These are phyloP conservation scores for Epinotia bilunana DNA, from an alignment of 2,888 invertebrate genomes.

Conservation along the genomic window DNA sequence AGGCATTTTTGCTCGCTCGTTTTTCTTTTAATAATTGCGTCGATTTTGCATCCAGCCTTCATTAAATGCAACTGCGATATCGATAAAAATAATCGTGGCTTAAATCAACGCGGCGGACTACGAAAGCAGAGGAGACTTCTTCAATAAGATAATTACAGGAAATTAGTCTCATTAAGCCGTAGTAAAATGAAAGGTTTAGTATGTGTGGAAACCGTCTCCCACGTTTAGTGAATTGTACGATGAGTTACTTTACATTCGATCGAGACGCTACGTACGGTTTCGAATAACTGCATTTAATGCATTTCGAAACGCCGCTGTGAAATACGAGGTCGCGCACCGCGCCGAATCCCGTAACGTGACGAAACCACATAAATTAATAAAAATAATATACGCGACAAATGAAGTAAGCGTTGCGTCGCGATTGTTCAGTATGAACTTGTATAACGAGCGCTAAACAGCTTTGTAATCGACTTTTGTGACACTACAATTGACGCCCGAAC, in stretches of 20 bases:
- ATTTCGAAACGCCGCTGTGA: conserved; percentile 83
- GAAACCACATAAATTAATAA: conserved; percentile 65
- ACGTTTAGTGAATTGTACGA: conserved; percentile 35
- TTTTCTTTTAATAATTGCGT: conserved; percentile 54
- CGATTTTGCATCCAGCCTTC: conserved; percentile 48
- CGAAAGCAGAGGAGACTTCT: conserved; percentile 24
- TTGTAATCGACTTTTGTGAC: conserved; percentile 74
- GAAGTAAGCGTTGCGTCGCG: conserved; percentile 38
- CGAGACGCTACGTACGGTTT: conserved; percentile 56
- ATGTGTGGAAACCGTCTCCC: conserved; percentile 31
- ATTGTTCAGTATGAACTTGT: conserved; percentile 14
- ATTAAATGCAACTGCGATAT: conserved; percentile 40
- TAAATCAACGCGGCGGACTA: conserved; percentile 36
- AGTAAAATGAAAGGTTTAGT: conserved; percentile 30
- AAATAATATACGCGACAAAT: conserved; percentile 45
- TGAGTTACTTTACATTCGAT: conserved; percentile 70
- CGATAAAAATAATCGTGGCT: conserved; percentile 39
- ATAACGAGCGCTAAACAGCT: conserved; percentile 20
- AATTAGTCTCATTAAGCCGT: conserved; percentile 28
- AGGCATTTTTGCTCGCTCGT: conserved; percentile 53
- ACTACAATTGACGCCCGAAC: conserved; percentile 68
- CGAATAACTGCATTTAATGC: conserved; percentile 78
- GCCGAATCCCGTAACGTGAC: conserved; percentile 75
- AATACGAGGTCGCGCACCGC: conserved; percentile 79
- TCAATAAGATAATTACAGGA: conserved; percentile 32